Evolutionary conservation across 2,797 vertebrate genomes (phyloP), one percentile per base, ranked within the genome.

Genomic region (Harpagifer antarcticus): DNA sequence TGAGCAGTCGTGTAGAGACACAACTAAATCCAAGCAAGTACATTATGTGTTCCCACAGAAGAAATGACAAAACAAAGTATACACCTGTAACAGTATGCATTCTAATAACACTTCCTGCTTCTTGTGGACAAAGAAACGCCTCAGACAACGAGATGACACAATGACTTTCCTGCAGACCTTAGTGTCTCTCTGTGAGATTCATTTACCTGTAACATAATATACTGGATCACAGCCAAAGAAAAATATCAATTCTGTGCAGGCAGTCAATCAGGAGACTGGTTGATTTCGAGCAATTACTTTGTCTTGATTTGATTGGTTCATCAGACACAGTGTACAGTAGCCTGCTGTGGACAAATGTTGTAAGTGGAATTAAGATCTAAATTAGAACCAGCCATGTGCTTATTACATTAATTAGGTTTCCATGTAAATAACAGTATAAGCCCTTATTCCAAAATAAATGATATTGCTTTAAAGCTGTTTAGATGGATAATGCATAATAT

Each of bases 211-310:
- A 9, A 42, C 27, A 13, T 16, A 9, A 53, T 33, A 20, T 45
- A 19, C 9, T 67, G n/a, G 31, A 19, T 27, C 33, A 50, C 15
- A 23, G 15, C 23, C 16, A 23, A 7, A 1, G 33, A 50, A 17
- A 45, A 33, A 67, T 19, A 23, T 53, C 3, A 13, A 20, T 33
- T 44, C 42, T 17, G 15, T 54, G 47, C 37, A 44, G 37, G 53
- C 66, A 56, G 52, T 59, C 60, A 70, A 58, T 76, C 66, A 47
- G 10, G 45, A 44, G 53, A 17, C 44, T 52, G 52, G 31, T 20
- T 57, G 56, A 54, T 47, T 40, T n/a, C 12, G 56, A 15, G 19
- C 31, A 3, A 17, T 53, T 14, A 53, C 15, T 1, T 53, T 59
- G 40, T 16, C 3, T 42, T 40, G 49, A 72, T 61, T 20, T n/a